Conservation (phyloP, 2,888 invertebrate genomes). For the Steinernema scapterisci region DNA sequence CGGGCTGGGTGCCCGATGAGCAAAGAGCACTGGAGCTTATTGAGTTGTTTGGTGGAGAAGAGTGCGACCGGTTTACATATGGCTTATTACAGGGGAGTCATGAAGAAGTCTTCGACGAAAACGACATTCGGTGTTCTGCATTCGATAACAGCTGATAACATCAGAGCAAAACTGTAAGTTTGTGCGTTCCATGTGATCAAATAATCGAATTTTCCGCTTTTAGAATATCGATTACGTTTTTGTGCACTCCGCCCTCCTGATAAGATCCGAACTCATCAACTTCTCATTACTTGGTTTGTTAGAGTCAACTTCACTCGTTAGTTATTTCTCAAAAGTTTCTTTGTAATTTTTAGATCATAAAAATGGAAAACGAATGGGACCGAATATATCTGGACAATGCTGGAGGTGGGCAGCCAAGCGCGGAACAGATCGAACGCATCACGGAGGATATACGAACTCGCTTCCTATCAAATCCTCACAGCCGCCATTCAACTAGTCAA, state of each 20-base stretch:
- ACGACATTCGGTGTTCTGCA: background rate
- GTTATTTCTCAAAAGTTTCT: background rate
- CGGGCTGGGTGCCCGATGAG: too few relatives aligned
- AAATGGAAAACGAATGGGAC: background rate
- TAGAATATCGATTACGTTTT: background rate
- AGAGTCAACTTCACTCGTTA: background rate
- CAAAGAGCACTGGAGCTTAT: background rate
- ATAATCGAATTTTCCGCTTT: background rate
- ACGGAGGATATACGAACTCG: conserved; percentile 35
- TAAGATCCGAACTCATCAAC: background rate
- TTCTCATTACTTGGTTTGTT: background rate
- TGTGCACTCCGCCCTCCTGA: background rate
- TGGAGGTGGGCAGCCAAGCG: conserved; percentile 48
- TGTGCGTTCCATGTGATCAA: background rate
- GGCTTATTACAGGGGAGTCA: background rate
- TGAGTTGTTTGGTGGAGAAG: background rate
- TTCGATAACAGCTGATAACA: background rate
- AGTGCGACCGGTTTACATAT: background rate
- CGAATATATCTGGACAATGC: conserved; percentile 51
- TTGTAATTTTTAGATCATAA: background rate
- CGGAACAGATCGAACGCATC: conserved; percentile 43
- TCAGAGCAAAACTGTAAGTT: background rate
- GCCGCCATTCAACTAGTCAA: conserved; percentile 77
- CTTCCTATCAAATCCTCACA: conserved; percentile 84
- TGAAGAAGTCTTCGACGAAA: background rate